Percentiles rank a stretch among this genome's conserved stretches.
These are phyloP conservation scores for Pseudomyrmex flavicornis DNA, from an alignment of 1,140 invertebrate species.

Conservation along the genomic window DNA sequence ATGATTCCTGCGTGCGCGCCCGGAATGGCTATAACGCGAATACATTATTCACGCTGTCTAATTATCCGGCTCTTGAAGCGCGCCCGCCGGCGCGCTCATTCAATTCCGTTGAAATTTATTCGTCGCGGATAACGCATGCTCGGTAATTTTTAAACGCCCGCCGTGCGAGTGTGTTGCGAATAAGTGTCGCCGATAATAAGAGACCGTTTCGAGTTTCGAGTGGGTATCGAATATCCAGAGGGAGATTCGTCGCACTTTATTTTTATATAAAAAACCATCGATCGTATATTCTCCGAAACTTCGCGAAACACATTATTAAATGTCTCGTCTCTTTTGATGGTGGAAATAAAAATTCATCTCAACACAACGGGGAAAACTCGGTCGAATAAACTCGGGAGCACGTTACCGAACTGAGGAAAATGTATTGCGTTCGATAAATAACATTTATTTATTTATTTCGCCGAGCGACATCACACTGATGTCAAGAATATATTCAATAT, in stretches of 20 bases:
- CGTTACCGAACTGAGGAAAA: constrained; percentile 11
- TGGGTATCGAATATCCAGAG: not conserved
- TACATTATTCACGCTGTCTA: constrained; percentile 75
- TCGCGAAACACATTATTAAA: not conserved
- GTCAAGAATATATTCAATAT: constrained; percentile 28
- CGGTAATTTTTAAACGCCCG: constrained; percentile 63
- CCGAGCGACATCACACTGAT: constrained; percentile 6
- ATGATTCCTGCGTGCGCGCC: constrained; percentile 8
- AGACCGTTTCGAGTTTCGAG: not conserved
- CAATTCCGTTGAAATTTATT: constrained; percentile 70
- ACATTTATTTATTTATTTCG: constrained; percentile 45
- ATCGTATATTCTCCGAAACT: too few species aligned
- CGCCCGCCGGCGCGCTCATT: constrained; percentile 39
- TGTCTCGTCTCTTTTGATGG: not conserved
- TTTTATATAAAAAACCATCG: not conserved
- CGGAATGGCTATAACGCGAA: constrained; percentile 36
- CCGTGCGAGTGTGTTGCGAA: constrained; percentile 35
- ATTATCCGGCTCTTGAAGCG: constrained; percentile 67
- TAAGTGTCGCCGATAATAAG: constrained; percentile 27
- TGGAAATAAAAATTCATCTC: not conserved
- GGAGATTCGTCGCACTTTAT: not conserved
- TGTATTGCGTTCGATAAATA: constrained; percentile 7
- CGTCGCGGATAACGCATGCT: constrained; percentile 19
- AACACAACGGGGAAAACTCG: not conserved
- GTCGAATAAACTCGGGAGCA: constrained; percentile 6